phyloP scores from a whole-genome alignment of 2,888 invertebrate genomes.

The Pyralis farinalis region DNA sequence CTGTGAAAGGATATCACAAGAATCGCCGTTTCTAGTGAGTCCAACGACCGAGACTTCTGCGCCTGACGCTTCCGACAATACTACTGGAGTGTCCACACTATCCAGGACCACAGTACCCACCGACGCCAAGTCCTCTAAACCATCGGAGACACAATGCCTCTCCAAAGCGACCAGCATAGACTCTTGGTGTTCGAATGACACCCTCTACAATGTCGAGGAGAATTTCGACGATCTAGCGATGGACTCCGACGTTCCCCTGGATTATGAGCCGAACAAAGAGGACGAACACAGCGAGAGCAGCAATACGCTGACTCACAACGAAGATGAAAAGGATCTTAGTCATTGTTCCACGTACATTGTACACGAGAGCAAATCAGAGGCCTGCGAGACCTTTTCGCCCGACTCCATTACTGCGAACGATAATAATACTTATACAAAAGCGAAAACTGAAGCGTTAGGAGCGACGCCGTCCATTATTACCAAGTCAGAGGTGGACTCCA shows the following conservation, averaged over 20 bases:
- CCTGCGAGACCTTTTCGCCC: conserved; percentile 61
- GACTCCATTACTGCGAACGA: conserved; percentile 68
- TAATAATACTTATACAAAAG: conserved; percentile 65
- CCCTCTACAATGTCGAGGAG: conserved; percentile 83
- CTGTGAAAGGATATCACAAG: conserved; percentile 64
- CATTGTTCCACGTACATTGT: conserved; percentile 67
- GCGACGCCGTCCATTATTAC: conserved; percentile 46
- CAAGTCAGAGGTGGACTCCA: conserved; percentile 56
- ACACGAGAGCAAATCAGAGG: conserved; percentile 63
- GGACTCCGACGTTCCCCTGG: conserved; percentile 53
- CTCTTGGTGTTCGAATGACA: conserved; percentile 84
- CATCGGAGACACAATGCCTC: conserved; percentile 65
- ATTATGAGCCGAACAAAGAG: conserved; percentile 37
- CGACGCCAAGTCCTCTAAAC: conserved; percentile 71
- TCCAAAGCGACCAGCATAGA: conserved; percentile 82
- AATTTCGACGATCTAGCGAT: conserved; percentile 71
- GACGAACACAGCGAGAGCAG: conserved; percentile 59
- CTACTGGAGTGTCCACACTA: conserved; percentile 65
- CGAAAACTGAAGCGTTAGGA: conserved; percentile 44
- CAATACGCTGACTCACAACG: conserved; percentile 62
- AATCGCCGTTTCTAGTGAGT: conserved; percentile 65
- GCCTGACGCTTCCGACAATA: conserved; percentile 54
- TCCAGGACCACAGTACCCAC: conserved; percentile 73
- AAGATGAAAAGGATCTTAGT: conserved; percentile 58
- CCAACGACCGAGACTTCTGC: conserved; percentile 62